Conservation (phyloP, 1,140 invertebrate species). For the Cydia amplana region DNA sequence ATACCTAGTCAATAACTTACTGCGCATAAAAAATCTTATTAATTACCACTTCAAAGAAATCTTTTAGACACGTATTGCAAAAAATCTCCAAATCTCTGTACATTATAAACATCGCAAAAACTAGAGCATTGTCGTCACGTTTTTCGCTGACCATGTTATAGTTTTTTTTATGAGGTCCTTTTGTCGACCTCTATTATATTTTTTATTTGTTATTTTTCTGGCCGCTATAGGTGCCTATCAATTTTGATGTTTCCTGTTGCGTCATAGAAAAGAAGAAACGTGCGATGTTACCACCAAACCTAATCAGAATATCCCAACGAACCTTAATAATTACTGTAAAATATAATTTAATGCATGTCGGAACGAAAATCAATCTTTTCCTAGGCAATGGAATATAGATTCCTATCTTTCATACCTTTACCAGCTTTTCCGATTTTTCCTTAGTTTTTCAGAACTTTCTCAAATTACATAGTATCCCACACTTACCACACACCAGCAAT, state of each 20-base stretch:
- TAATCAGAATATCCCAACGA: no score
- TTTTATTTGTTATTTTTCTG: background rate
- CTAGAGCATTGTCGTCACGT: background rate
- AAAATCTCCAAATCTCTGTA: conserved; percentile 10
- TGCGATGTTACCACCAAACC: background rate
- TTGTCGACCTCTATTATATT: background rate
- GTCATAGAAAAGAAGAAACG: background rate
- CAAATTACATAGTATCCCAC: no score
- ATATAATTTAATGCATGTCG: no score
- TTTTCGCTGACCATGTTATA: background rate
- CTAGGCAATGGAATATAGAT: no score
- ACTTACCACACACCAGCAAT: no score
- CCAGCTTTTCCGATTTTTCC: no score
- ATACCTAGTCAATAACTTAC: background rate
- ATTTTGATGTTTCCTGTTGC: conserved; percentile 10
- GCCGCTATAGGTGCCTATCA: background rate
- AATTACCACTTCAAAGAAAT: background rate
- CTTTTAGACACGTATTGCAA: background rate
- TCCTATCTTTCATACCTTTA: no score
- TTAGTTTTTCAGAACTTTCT: no score
- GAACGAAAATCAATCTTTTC: no score
- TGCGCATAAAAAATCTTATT: background rate
- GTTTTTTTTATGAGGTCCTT: conserved; percentile 6
- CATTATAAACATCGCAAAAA: conserved; percentile 1
- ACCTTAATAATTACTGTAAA: no score